Evolutionary conservation across 2,888 invertebrate species (phyloP), one percentile per base, ranked within the genome.

Genomic region (Zeuzera pyrina): DNA sequence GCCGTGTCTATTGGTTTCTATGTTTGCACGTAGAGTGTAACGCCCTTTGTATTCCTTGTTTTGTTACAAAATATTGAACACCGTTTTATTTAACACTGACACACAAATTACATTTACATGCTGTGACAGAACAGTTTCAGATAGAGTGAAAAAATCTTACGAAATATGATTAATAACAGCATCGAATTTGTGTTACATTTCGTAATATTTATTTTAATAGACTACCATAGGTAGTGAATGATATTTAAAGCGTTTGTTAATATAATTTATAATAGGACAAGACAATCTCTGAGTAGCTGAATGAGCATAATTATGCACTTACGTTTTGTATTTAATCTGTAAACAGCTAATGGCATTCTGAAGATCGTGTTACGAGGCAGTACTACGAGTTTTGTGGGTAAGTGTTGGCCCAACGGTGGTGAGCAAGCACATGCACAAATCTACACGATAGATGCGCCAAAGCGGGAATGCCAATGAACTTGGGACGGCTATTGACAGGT

Each of bases 41-140:
- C 64, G 79, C 76, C 72, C 81, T 83, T 78, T 77, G 73, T 78
- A 59, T 79, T 70, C 70, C 77, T 72, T 78, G 78, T 79, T 78
- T 77, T 79, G 79, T 81, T 74, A 81, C 79, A 79, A 81, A 79
- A 83, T 79, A 81, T 81, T 78, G 77, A 76, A 76, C 76, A 76
- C 79, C 72, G 81, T 79, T 81, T 78, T 77, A 74, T 79, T 83
- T 81, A 83, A 76, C 81, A 79, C 77, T 49, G 61, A 62, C 68
- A 57, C 66, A 68, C 79, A 77, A 83, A 81, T 79, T 78, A 65
- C 66, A 67, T 72, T 71, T 68, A 72, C 76, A 66, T 61, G 67
- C 63, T 64, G 61, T 63, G 67, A 70, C 67, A 52, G 55, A 60
- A 49, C 57, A 53, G 55, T 58, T 56, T 56, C 49, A 57, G 55